Percentiles rank a stretch among this genome's conserved stretches.
Evolutionary conservation across 1,140 invertebrate genomes (phyloP).

Genomic region (Magallana angulata): DNA sequence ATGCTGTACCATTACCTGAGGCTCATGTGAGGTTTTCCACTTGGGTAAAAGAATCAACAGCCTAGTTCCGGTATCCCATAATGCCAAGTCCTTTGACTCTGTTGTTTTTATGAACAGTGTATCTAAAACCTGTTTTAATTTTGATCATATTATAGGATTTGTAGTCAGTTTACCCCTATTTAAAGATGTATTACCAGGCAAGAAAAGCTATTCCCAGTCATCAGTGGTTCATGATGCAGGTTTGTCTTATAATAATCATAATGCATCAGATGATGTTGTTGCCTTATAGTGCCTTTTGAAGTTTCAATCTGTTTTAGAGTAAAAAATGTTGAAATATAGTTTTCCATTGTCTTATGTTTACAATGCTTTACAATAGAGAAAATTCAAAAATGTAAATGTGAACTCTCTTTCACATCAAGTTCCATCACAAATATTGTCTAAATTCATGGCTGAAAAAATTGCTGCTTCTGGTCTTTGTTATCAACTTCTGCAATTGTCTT

Average conservation of each 20-base stretch:
- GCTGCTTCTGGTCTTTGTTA: background rate
- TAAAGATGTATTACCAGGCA: constrained; percentile 3
- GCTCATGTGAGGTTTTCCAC: background rate
- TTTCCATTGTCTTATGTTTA: background rate
- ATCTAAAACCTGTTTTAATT: background rate
- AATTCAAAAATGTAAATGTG: background rate
- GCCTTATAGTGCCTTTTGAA: background rate
- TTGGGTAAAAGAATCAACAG: background rate
- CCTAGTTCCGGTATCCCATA: background rate
- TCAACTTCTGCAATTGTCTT: background rate
- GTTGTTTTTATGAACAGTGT: background rate
- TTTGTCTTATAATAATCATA: background rate
- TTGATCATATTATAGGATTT: constrained; percentile 4
- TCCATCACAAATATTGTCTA: background rate
- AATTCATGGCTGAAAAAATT: background rate
- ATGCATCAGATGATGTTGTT: background rate
- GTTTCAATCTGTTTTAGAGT: background rate
- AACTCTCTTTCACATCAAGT: background rate
- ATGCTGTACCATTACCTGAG: background rate
- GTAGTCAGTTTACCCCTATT: constrained; percentile 6
- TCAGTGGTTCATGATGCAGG: background rate
- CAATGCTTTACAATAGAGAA: background rate
- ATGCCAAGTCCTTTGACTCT: constrained; percentile 9
- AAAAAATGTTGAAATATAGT: background rate
- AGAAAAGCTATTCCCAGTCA: background rate